phyloP scores from a whole-genome alignment of 2,797 vertebrate genomes.

The Poecilia picta region DNA sequence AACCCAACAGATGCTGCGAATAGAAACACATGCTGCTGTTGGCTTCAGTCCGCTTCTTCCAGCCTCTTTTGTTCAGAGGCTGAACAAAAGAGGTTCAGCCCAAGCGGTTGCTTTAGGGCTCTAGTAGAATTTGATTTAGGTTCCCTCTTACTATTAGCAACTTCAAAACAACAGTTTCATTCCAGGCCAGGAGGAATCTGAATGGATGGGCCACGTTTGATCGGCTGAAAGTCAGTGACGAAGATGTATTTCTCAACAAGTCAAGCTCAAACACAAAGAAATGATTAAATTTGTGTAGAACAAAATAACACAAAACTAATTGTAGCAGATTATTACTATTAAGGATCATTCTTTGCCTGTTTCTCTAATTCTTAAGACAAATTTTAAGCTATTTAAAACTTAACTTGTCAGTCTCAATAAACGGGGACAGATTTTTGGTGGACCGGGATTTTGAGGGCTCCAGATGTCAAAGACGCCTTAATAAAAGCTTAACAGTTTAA shows the following conservation, averaged over 20 bases:
- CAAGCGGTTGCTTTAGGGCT: background rate
- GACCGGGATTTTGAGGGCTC: background rate
- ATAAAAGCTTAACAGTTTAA: background rate
- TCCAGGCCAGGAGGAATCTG: background rate
- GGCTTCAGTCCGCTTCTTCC: background rate
- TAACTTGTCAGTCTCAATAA: background rate
- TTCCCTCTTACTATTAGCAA: background rate
- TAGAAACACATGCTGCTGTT: background rate
- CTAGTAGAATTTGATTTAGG: background rate
- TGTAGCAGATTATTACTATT: no score
- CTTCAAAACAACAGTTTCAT: background rate
- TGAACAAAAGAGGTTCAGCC: background rate
- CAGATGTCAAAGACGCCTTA: background rate
- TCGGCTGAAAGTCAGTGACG: background rate
- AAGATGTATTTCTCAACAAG: background rate
- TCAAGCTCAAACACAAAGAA: no score
- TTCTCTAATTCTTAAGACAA: background rate
- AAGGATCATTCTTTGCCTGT: no score
- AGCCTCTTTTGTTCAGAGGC: no score
- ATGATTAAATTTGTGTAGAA: background rate
- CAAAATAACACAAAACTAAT: no score
- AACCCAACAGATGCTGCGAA: background rate
- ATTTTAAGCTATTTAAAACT: background rate
- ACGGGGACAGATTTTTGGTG: background rate
- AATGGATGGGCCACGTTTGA: background rate